Base-by-base conservation (phyloP, 1,140 invertebrate genomes). In the Mycetomoellerius zeteki region DNA sequence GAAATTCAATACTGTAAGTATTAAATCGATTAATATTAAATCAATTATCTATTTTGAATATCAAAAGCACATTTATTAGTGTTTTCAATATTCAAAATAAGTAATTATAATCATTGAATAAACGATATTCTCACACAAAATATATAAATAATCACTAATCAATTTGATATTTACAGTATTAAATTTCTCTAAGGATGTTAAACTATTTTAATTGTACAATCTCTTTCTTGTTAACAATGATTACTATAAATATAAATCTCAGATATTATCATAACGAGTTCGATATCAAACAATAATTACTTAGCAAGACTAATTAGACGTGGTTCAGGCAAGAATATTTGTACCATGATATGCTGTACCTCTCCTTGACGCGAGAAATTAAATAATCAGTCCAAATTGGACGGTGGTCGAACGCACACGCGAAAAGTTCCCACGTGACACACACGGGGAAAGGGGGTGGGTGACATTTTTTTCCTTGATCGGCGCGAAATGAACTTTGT, bases 391-490 rank as follows among this genome's bases (percentile, higher is more conserved):
- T 12, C 64, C 14, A 81, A 81, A 80, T 43, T 4, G 65, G 47
- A 43, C 5, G 10, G 2, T 7, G 73, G 30, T 37, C 56, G 27
- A 84, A 73, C 54, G 80, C 54, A 43, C 69, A 50, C 37, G 80
- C 71, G 69, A 47, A 72, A 62, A 47, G 27, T 84, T 33, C 7
- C 69, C 80, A 73, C 80, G 80, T 27, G 67, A 72, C 54, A 27
- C 10, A 47, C 21, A 24, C 50, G 80, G 30, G 64, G 5, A 3
- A 50, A 14, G n/a, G 78, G 33, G 19, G 65, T 27, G 80, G 27
- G 69, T 30, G 30, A 84, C 80, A 84, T 84, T 84, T 84, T 82
- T 84, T 73, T 84, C 54, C 69, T 75, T 50, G 80, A 84, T 84
- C 80, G 80, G 69, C 80, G 80, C 56, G 69, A 73, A 84, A 84